Evolutionary conservation across 2,888 invertebrate species (phyloP).

Genomic region (Tiliacea aurago): DNA sequence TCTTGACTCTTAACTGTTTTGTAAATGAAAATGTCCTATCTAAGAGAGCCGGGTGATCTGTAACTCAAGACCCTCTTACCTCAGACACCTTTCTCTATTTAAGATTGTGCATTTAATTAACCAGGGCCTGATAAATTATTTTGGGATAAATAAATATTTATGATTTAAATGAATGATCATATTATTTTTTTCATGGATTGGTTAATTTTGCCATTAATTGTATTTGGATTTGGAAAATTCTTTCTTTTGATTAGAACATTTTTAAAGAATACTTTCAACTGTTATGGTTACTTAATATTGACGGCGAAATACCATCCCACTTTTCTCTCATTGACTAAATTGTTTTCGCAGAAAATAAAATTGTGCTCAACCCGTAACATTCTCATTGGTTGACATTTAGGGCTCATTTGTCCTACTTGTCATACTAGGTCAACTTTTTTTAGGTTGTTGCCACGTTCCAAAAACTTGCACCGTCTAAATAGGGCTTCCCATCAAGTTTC

Average conservation of each 20-base stretch:
- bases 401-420: neutral
- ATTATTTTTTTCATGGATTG: neutral
- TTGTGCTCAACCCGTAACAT: constrained; percentile 11
- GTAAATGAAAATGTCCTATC: too few species aligned
- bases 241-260: neutral
- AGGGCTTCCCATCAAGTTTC: too few species aligned
- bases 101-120: too few species aligned
- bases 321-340: neutral
- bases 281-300: neutral
- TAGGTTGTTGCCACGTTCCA: neutral
- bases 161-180: too few species aligned
- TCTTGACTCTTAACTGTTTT: too few species aligned
- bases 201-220: neutral
- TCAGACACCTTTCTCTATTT: too few species aligned
- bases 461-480: too few species aligned
- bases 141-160: too few species aligned
- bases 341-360: constrained; percentile 10
- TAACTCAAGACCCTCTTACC: too few species aligned
- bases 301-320: neutral
- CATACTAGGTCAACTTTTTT: constrained; percentile 14
- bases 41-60: too few species aligned
- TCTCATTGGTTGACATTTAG: constrained; percentile 20
- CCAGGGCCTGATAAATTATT: too few species aligned
- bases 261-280: neutral
- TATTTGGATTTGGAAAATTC: neutral